Evolutionary conservation across 2,888 invertebrate species (phyloP), one percentile per base, ranked within the genome.

Genomic region (Tetramorium bicarinatum): DNA sequence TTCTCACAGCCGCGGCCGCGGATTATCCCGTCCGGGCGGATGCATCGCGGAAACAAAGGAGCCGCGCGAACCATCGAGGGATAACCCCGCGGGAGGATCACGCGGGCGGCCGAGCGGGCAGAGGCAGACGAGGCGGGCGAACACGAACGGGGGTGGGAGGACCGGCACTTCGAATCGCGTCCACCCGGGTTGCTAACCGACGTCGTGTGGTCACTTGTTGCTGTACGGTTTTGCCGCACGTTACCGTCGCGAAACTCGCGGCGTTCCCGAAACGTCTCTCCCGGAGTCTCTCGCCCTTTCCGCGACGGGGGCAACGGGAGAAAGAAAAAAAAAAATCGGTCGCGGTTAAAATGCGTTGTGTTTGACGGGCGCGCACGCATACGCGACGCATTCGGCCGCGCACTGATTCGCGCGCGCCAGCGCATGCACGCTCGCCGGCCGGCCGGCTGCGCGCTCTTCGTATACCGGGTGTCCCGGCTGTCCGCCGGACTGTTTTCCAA

Each of bases 321-420:
- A 29, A 41, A 25, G 21, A 66, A 66, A 76, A 18, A 41, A 41
- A 25, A 49, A 66, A 66, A 76, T 41, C 52, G 76, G 52, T 41
- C 76, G 76, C 67, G 77, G 52, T 34, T 21, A 44, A 79, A 69
- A 79, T 66, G 25, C 9, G 18, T 44, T 21, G 64, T 44, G 59
- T 59, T 59, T 56, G 71, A 71, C 79, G 54, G 74, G 54, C 83
- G 80, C 81, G 83, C 83, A 84, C 77, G 88, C 67, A 38, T 25
- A 54, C 61, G 34, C 44, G 83, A 87, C 88, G 87, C 88, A 85
- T 88, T 88, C 87, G 88, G 83, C 87, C 85, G 87, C 87, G 88
- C 87, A 88, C 88, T 87, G 88, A 88, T 88, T 88, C 85, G 88
- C 85, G 84, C 85, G 84, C 64, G 56, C 72, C 41, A 72, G 61